A percentile compares a stretch with the other conserved stretches of the same genome.
Evolutionary conservation across 2,113 vertebrate genomes (phyloP).

Genomic region (Phycodurus eques): DNA sequence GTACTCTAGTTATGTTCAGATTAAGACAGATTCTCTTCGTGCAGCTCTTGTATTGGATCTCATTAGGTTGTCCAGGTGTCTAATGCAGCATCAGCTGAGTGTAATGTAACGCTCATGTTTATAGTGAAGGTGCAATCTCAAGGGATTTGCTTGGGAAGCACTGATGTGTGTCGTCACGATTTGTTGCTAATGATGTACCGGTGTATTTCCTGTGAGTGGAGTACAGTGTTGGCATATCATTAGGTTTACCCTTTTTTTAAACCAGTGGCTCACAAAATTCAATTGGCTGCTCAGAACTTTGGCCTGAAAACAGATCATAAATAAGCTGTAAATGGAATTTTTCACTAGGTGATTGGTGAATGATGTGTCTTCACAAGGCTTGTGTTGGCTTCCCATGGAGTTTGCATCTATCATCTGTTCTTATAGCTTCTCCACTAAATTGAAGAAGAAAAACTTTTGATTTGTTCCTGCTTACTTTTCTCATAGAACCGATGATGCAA

Average conservation of each 20-base stretch:
- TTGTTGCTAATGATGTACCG: slow-evolving; percentile 27
- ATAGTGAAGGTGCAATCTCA: slow-evolving; percentile 9
- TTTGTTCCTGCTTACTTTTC: background rate
- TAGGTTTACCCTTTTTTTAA: slow-evolving; percentile 15
- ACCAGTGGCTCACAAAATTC: slow-evolving; percentile 25
- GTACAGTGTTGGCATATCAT: slow-evolving; percentile 16
- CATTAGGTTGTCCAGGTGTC: background rate
- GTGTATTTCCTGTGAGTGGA: slow-evolving; percentile 1
- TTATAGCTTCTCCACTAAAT: slow-evolving; percentile 23
- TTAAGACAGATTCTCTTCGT: too few species aligned
- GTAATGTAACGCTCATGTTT: background rate
- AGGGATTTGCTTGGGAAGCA: slow-evolving; percentile 8
- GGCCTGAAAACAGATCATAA: slow-evolving; percentile 23
- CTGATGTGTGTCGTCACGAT: slow-evolving; percentile 11
- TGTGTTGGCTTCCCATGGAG: slow-evolving; percentile 31
- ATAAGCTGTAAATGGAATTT: slow-evolving; percentile 30
- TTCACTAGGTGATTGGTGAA: slow-evolving; percentile 23
- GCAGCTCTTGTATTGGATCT: background rate
- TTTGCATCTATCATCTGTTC: slow-evolving; percentile 27
- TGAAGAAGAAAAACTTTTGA: slow-evolving; percentile 4
- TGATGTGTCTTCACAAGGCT: slow-evolving; percentile 38
- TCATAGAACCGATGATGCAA: background rate
- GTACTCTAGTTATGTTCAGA: background rate
- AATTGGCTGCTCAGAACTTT: slow-evolving; percentile 21
- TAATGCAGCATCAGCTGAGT: background rate